Base-by-base conservation (phyloP, 2,797 vertebrate genomes). In the Rhinophrynus dorsalis region DNA sequence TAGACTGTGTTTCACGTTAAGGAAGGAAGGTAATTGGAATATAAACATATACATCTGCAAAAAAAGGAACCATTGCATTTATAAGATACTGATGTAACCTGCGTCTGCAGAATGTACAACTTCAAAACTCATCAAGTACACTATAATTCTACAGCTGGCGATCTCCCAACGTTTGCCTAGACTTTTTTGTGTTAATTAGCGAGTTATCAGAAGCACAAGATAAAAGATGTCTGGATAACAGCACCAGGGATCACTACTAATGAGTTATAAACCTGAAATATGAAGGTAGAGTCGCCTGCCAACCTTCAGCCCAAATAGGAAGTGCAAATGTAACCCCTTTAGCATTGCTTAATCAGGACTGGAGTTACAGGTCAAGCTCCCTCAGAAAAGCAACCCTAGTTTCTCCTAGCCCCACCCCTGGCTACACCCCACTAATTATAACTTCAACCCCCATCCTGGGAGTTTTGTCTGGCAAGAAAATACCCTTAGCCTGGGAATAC, bases 211-310 rank as follows among this genome's bases (percentile, higher is more conserved):
- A 67, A 55, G 37, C 56, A 20, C 47, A 58, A 55, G 56, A 66
- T 66, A 66, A 67, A 64, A 73, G 47, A 55, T 60, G 51, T 59
- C 27, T 47, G 68, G 48, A 66, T 66, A 73, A 60, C 52, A 73
- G 67, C 45, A 67, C 62, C 35, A 60, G 62, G 62, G 62, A 73
- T 73, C 60, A 50, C 26, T 65, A 47, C 69, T 72, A 72, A 72
- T 72, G 69, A 72, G 45, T 52, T 73, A 27, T 67, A 54, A 73
- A 60, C 37, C 51, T 73, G 55, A 73, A 66, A 73, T 73, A 73
- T 73, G 55, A 38, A 72, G 40, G 18, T 50, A 58, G 45, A 51
- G 59, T n/a, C 33, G 33, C 29, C 56, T 52, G 70, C 62, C 70
- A 65, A 66, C 40, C 51, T 64, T 56, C 38, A 63, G 57, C 57